Base-by-base conservation (phyloP, 2,797 vertebrate species). In the Distichodus sexfasciatus region DNA sequence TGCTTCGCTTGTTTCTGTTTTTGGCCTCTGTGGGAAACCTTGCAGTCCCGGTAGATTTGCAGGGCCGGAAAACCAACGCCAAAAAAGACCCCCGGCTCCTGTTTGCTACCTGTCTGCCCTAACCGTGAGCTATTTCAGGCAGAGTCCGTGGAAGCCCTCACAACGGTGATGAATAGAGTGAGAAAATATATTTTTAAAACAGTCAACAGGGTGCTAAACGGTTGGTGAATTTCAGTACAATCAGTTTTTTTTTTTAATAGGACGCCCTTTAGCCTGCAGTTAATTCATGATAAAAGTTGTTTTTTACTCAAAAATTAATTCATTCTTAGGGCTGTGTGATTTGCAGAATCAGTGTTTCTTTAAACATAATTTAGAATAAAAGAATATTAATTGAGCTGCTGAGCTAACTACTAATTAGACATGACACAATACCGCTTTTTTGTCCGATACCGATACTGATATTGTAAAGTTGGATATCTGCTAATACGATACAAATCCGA, bases 61-160 rank as follows among this genome's bases (percentile, higher is more conserved):
- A 55, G 54, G 31, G 47, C 58, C 40, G 71, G 71, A 73, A 55
- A 31, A 19, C 44, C 36, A 28, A 31, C 54, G 64, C 53, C 26
- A 19, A 44, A 26, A 26, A 29, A 35, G 21, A n/a, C 7, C 36
- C 0, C 26, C 33, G 11, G 33, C 17, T 58, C 15, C 51, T 41
- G 38, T 71, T 50, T 43, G 41, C 31, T 65, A 66, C 62, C 46
- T 72, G 46, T 36, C 46, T 23, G 38, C 12, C 6, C 23, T 31
- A 17, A 33, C 11, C 38, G 1, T 43, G 29, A 33, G 10, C 62
- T 66, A 59, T 53, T 66, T 66, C 17, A 26, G 44, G 62, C 69
- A 8, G 35, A 19, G 23, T 58, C 53, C 3, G 4, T 10, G 48
- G 43, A 64, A 48, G 51, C 15, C 35, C n/a, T 7, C 15, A 35